Percentiles rank a stretch among this genome's conserved stretches.
These are phyloP conservation scores for zebrafish (Danio rerio) DNA, from an alignment of 2,113 vertebrate species.

Conservation along the genomic window GRCz12tu NC_133192.1:17038001-17038500, in stretches of 20 bases:
- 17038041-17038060: conserved; percentile 2
- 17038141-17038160: conserved; percentile 28
- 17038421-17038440: too few relatives aligned
- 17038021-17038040: conserved; percentile 4
- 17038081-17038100: neutral
- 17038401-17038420: too few relatives aligned
- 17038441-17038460: too few relatives aligned
- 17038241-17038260: neutral
- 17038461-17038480: too few relatives aligned
- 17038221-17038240: neutral
- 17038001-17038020: neutral
- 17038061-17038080: conserved; percentile 13
- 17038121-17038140: conserved; percentile 32
- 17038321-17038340: too few relatives aligned
- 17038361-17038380: too few relatives aligned
- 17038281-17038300: neutral
- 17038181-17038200: neutral
- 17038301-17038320: neutral
- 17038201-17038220: neutral
- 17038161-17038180: conserved; percentile 7
- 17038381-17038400: too few relatives aligned
- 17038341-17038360: too few relatives aligned
- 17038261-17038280: neutral
- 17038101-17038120: neutral
- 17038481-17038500: too few relatives aligned